These are phyloP conservation scores for Ascaphus truei DNA, from an alignment of 2,113 vertebrate genomes.

Conservation along the genomic window DNA sequence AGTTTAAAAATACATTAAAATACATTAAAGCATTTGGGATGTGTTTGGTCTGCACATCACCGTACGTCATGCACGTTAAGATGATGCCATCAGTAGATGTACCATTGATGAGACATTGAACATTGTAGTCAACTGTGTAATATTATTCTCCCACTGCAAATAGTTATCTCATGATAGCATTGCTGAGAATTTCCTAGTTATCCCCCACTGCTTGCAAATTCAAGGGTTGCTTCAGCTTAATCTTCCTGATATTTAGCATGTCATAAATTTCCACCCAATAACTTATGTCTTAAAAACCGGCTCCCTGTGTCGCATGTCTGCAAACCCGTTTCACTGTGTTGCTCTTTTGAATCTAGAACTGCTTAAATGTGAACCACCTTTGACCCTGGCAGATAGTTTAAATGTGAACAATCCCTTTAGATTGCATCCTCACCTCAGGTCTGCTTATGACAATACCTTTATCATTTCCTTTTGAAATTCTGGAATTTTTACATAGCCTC, in stretches of 20 bases:
- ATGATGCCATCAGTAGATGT: too few species aligned
- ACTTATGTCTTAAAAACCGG: too few species aligned
- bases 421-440: neutral
- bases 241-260: neutral
- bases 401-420: slow-evolving; percentile 1
- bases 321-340: neutral
- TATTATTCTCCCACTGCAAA: too few species aligned
- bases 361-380: neutral
- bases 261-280: neutral
- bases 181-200: neutral
- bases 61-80: too few species aligned
- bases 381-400: neutral
- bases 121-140: too few species aligned
- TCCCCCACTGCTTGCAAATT: neutral
- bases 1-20: too few species aligned
- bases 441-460: neutral
- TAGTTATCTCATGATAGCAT: neutral
- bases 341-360: neutral
- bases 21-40: too few species aligned
- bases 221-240: neutral
- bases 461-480: slow-evolving; percentile 22
- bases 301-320: neutral
- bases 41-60: too few species aligned
- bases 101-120: too few species aligned
- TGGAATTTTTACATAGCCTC: neutral